Evolutionary conservation across 2,888 invertebrate species (phyloP), one percentile per base, ranked within the genome.

Genomic region (Tenthredo mesomela): DNA sequence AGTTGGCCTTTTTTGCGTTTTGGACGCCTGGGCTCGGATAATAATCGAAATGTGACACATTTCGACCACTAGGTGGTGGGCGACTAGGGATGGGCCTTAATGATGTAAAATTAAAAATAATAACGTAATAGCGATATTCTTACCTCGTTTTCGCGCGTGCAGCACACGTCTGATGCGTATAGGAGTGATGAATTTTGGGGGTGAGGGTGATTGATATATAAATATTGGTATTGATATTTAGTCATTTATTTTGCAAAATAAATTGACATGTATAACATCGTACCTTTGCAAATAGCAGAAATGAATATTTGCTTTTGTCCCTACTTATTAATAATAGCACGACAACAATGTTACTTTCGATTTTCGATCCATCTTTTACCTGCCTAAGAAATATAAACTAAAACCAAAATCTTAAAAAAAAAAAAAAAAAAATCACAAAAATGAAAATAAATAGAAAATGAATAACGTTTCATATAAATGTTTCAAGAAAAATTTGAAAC

Each of bases 181-280:
- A 50, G 10, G 7, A 21, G 61, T 61, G 21, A 21, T 61, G 25
- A 61, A 61, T 12, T 15, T 7, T 25, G 12, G 33, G 33, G 29
- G 33, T 67, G 33, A 33, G 33, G 33, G 33, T 67, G 67, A 33
- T 47, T 40, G 71, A 43, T 47, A 4, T 67, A 3, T 18, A 25
- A 33, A 7, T 9, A 7, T 9, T 18, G 9, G 18, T 18, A 61
- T 67, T 70, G 82, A 82, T 82, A 82, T 85, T 85, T 58, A 75
- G 71, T 88, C 65, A 86, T 92, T 91, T 92, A 92, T 92, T 92
- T 92, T 91, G 92, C 90, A 92, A 92, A 92, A 92, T 92, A 92
- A 92, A 90, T 92, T 91, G 91, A 92, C 92, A 92, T 91, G 89
- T 92, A 92, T 90, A 92, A 90, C 88, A 87, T 90, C 90, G 87